Evolutionary conservation across 2,797 vertebrate species (phyloP), one percentile per base, ranked within the genome.

Genomic region (Furcifer pardalis): DNA sequence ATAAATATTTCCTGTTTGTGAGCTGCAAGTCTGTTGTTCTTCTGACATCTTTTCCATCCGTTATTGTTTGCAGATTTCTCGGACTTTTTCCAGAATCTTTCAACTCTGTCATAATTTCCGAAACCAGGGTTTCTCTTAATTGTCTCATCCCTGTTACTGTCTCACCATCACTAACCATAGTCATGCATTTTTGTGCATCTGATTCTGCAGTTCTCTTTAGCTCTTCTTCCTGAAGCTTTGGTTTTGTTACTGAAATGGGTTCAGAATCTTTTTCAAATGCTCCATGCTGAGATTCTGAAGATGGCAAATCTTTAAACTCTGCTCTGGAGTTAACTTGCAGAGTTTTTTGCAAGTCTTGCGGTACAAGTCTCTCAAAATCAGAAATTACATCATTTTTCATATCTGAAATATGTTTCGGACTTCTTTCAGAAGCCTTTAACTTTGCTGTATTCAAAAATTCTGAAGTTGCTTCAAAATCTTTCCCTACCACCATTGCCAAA

Each of bases 381-480:
- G 68, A 56, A 21, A 37, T 21, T 40, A 35, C 25, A 40, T 40
- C 40, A 52, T 63, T 8, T 77, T 84, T 84, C 74, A 80, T 52
- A 35, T 81, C 56, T 35, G 17, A 37, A 49, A 69, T 37, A 65
- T 71, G 59, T 44, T 44, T 77, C 10, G 35, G 78, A 80, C 42
- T 84, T 44, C 27, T 81, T 84, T 84, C 82, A 76, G 73, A 63
- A 84, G 56, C 77, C 71, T 87, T 87, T 56, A 87, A 44, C 35
- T 84, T 81, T 84, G 73, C 56, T 44, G 73, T 76, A 52, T 87
- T 84, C 66, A 80, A 77, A 77, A 81, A 76, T 81, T 87, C 86
- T 81, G 86, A 84, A 84, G 79, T 87, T 63, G 72, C 86, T 84
- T 81, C 82, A 63, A 87, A 84, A 81, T 87, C 86, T 72, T 87